Base-by-base conservation (phyloP, 2,888 invertebrate genomes). In the Machimus rusticus region DNA sequence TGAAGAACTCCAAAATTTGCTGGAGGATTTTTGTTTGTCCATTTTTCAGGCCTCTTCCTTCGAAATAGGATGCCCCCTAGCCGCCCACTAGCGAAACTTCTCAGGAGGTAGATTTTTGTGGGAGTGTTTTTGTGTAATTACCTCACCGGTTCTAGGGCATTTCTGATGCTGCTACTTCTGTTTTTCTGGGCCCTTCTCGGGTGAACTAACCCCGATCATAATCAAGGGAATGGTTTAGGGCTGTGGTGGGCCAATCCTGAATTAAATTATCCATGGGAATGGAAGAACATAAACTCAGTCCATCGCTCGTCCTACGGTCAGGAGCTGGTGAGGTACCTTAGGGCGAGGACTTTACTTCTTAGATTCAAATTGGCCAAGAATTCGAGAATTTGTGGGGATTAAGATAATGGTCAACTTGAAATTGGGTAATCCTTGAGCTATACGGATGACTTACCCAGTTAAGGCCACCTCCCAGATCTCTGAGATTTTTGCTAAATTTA, bases 281-380 rank as follows among this genome's bases (percentile, higher is more conserved):
- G 39, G 76, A 76, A 34, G 76, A 39, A 76, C 37, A 76, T 66
- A 66, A 66, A 66, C 28, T 66, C 23, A 66, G 66, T 66, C 66
- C 66, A 39, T 31, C 6, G 28, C 37, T 31, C 76, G 12, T 76
- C 5, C 34, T 74, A 76, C 34, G 39, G 66, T 66, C 76, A 76
- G 14, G 9, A 39, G 8, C 16, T 37, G 34, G n/a, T 16, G 28
- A 76, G 76, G 23, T 28, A 82, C 37, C 57, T 82, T 34, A 19
- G 57, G 82, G 57, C 23, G n/a, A 55, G 23, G 82, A 66, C 16
- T 51, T 66, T 57, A 57, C 39, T 57, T 82, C 82, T 82, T 82
- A 82, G 51, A 82, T 57, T 66, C 51, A 57, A 57, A 82, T 37
- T 82, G 82, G 82, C 37, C 82, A 82, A 82, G 82, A 82, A 57